These are phyloP conservation scores for Basileuterus tristriatus DNA, from an alignment of 2,797 vertebrate genomes.

Conservation along the genomic window DNA sequence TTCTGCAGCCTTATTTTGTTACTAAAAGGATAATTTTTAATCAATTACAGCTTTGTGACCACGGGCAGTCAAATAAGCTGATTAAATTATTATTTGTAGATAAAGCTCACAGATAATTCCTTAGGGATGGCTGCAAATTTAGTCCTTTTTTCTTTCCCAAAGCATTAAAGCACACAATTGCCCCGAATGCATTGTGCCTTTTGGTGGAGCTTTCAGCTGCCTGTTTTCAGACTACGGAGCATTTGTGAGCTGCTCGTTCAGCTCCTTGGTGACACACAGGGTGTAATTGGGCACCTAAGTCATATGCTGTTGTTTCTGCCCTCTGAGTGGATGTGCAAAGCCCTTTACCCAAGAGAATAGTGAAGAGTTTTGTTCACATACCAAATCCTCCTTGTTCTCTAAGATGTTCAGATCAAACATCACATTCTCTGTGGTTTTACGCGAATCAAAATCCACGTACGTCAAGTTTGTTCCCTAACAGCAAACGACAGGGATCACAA, in stretches of 20 bases:
- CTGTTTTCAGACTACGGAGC: background rate
- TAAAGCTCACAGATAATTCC: constrained; percentile 36
- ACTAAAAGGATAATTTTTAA: constrained; percentile 59
- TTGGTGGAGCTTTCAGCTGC: background rate
- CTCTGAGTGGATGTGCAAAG: background rate
- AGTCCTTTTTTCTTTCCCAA: background rate
- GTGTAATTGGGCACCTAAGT: background rate
- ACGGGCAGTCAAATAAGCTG: constrained; percentile 40
- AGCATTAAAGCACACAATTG: background rate
- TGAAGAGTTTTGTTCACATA: background rate
- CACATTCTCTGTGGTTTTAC: background rate
- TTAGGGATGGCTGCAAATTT: background rate
- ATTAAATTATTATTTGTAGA: constrained; percentile 62
- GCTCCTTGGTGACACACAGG: background rate
- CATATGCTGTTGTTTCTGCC: background rate
- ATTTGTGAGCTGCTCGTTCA: background rate
- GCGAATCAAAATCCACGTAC: background rate
- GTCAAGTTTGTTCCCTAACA: background rate
- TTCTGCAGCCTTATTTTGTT: constrained; percentile 31
- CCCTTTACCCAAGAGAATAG: background rate
- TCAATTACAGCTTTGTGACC: constrained; percentile 52
- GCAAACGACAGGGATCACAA: background rate
- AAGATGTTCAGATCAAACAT: background rate
- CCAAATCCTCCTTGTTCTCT: background rate
- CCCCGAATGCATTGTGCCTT: background rate